Conservation (phyloP, 2,888 invertebrate genomes). For the Nomada flava region DNA sequence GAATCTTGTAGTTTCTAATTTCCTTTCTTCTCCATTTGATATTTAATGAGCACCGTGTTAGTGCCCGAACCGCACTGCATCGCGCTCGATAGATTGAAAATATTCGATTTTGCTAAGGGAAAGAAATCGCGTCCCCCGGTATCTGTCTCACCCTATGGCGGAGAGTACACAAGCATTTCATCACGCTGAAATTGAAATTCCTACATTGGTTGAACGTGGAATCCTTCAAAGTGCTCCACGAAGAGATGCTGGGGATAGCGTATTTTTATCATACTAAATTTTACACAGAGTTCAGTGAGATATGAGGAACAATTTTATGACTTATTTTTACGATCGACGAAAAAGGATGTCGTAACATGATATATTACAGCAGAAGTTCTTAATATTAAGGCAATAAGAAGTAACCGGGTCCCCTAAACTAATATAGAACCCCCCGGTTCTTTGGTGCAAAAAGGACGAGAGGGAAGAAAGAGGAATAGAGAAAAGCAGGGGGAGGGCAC, state of each 20-base stretch:
- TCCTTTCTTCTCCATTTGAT: no score
- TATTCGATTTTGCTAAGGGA: background rate
- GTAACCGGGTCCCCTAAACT: background rate
- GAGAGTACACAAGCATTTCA: constrained; percentile 9
- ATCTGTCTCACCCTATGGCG: background rate
- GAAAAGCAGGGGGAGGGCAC: background rate
- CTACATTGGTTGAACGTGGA: constrained; percentile 7
- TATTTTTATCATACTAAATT: constrained; percentile 40
- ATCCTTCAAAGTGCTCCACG: constrained; percentile 10
- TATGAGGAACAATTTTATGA: constrained; percentile 31
- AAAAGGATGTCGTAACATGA: constrained; percentile 11
- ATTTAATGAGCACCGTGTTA: no score
- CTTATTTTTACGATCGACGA: constrained; percentile 25
- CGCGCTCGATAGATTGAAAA: no score
- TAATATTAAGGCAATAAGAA: background rate
- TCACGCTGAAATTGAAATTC: constrained; percentile 17
- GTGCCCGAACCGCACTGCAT: no score
- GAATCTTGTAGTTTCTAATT: no score
- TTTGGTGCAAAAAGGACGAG: background rate
- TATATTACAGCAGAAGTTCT: background rate
- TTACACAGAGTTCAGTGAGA: constrained; percentile 22
- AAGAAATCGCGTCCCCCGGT: background rate
- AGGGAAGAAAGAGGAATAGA: no score
- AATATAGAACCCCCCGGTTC: background rate
- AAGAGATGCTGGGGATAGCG: background rate